phyloP scores from a whole-genome alignment of 2,113 vertebrate species.

The Tapirus terrestris region DNA sequence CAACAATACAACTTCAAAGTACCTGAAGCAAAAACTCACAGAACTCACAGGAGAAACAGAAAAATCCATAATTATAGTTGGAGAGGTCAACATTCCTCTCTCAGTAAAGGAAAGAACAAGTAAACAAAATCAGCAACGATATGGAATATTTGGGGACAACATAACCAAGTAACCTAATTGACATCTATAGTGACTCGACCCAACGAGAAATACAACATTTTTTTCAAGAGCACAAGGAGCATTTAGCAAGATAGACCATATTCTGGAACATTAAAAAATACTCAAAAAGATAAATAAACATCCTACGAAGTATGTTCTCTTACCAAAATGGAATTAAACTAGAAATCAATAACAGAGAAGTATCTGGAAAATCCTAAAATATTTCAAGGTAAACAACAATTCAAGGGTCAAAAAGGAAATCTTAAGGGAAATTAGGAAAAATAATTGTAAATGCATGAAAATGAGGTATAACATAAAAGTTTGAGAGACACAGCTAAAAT shows the following conservation, averaged over 20 bases:
- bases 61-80: not conserved
- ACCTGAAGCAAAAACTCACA: not conserved
- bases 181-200: not conserved
- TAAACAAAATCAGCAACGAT: not conserved
- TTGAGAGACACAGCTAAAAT: not conserved
- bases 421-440: not conserved
- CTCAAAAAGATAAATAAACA: not conserved
- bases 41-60: not conserved
- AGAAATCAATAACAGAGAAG: not conserved
- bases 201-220: too few species aligned
- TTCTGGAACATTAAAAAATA: not conserved
- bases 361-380: not conserved
- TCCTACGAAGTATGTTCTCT: not conserved
- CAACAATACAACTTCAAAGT: not conserved
- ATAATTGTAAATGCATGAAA: not conserved
- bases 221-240: not conserved
- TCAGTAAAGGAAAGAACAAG: too few species aligned
- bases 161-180: accelerated
- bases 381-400: not conserved
- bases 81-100: not conserved
- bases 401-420: not conserved
- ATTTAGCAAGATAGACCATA: not conserved
- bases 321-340: not conserved
- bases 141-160: too few species aligned
- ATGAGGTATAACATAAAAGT: not conserved